phyloP scores from a whole-genome alignment of 2,888 invertebrate species.

The Ellobium chinense region DNA sequence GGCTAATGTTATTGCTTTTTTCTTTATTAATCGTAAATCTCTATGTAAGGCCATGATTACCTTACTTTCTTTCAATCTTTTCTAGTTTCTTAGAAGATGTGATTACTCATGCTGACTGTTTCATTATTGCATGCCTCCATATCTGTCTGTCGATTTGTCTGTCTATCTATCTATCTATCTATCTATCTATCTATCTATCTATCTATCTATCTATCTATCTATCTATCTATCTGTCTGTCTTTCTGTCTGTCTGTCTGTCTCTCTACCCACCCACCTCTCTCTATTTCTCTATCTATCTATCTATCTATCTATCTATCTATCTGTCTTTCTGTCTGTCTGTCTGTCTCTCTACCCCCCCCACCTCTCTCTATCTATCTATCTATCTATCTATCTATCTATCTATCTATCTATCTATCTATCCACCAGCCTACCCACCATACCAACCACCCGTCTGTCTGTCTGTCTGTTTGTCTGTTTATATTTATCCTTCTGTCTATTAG shows the following conservation, averaged over 20 bases:
- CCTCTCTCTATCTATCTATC: conserved; percentile 2
- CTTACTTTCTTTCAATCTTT: too few species aligned
- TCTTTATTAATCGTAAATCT: too few species aligned
- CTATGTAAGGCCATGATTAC: too few species aligned
- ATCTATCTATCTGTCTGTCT: neutral
- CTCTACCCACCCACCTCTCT: neutral
- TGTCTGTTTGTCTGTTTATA: neutral
- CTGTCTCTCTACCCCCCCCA: neutral
- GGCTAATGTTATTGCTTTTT: too few species aligned
- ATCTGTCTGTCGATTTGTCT: neutral
- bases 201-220: neutral
- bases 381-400: neutral
- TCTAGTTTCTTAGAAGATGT: too few species aligned
- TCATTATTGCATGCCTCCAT: too few species aligned
- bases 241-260: neutral
- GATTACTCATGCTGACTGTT: too few species aligned
- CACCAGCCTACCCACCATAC: neutral
- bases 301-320: neutral
- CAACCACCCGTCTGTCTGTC: neutral
- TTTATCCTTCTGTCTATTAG: too few species aligned
- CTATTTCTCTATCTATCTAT: neutral
- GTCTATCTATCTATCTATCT: neutral
- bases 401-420: neutral
- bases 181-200: conserved; percentile 4
- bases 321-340: too few species aligned